A percentile compares a stretch with the other conserved stretches of the same genome.
Evolutionary conservation across 2,888 invertebrate genomes (phyloP).

Genomic region (Gnatocerus cornutus): DNA sequence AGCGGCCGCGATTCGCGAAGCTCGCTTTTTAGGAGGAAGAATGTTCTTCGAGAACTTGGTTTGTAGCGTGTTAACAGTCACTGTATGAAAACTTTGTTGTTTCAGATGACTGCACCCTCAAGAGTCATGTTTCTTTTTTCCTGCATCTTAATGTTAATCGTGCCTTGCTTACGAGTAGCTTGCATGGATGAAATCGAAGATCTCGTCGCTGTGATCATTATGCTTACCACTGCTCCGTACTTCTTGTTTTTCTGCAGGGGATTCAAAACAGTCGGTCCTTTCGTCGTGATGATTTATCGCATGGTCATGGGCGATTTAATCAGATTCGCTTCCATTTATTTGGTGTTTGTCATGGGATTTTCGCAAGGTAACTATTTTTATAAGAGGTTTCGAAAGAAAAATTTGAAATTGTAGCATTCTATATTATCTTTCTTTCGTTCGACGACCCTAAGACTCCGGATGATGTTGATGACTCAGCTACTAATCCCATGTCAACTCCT

Average conservation of each 20-base stretch:
- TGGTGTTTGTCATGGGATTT: slow-evolving; percentile 97
- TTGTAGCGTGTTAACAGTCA: slow-evolving; percentile 62
- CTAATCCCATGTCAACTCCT: slow-evolving; percentile 92
- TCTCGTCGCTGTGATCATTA: slow-evolving; percentile 91
- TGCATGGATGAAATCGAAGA: slow-evolving; percentile 94
- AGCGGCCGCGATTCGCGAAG: slow-evolving; percentile 88
- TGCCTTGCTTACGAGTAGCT: slow-evolving; percentile 88
- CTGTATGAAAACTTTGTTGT: slow-evolving; percentile 44
- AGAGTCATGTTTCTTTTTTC: slow-evolving; percentile 96
- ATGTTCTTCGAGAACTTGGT: slow-evolving; percentile 98
- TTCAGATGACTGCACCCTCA: slow-evolving; percentile 89
- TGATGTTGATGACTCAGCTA: slow-evolving; percentile 85
- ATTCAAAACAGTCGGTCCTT: slow-evolving; percentile 98
- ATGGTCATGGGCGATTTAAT: slow-evolving; percentile 98
- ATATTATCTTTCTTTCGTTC: slow-evolving; percentile 91
- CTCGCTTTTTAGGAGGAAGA: slow-evolving; percentile 90
- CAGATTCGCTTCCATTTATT: slow-evolving; percentile 96
- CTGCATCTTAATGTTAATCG: slow-evolving; percentile 88
- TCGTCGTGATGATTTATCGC: slow-evolving; percentile 99
- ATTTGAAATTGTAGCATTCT: slow-evolving; percentile 79
- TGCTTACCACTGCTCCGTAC: slow-evolving; percentile 96
- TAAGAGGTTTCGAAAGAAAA: slow-evolving; percentile 3
- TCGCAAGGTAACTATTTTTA: slow-evolving; percentile 83
- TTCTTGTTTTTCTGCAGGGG: slow-evolving; percentile 98
- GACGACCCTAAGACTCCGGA: slow-evolving; percentile 89